A percentile compares a stretch with the other conserved stretches of the same genome.
Evolutionary conservation across 1,140 invertebrate genomes (phyloP).

Genomic region (Eurosta solidaginis): DNA sequence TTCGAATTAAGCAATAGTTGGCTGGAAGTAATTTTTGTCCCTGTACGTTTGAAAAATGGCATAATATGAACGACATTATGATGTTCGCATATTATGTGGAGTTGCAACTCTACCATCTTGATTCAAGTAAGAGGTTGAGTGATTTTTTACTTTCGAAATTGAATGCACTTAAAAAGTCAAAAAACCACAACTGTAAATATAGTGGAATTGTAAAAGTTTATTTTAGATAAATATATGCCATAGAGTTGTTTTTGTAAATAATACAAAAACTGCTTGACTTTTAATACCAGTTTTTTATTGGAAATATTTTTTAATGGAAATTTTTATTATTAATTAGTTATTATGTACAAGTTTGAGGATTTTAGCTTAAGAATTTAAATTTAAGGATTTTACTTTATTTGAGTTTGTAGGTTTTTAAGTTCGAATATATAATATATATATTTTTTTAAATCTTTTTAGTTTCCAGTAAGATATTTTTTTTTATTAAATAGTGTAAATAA

Average conservation of each 20-base stretch:
- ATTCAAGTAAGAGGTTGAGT: constrained; percentile 43
- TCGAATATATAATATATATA: too few relatives aligned
- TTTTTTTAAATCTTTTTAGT: background rate
- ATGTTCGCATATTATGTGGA: constrained; percentile 55
- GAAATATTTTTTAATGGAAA: background rate
- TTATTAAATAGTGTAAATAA: background rate
- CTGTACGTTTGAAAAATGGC: constrained; percentile 21
- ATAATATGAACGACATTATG: constrained; percentile 36
- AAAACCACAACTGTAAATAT: background rate
- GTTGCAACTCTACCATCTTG: constrained; percentile 60
- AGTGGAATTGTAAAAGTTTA: background rate
- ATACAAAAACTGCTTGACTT: background rate
- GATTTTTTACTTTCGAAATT: background rate
- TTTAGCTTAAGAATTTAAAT: background rate
- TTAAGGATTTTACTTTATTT: background rate
- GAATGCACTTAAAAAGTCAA: background rate
- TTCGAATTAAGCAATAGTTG: background rate
- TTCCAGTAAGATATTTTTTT: background rate
- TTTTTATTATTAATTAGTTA: background rate
- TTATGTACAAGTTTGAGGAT: background rate
- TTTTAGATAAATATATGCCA: background rate
- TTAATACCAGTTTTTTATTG: background rate
- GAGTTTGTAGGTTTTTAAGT: too few relatives aligned
- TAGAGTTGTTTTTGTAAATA: background rate
- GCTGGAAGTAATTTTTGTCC: constrained; percentile 15